Percentiles rank a stretch among this genome's conserved stretches.
phyloP scores from a whole-genome alignment of 1,140 invertebrate species.

The Apis dorsata region DNA sequence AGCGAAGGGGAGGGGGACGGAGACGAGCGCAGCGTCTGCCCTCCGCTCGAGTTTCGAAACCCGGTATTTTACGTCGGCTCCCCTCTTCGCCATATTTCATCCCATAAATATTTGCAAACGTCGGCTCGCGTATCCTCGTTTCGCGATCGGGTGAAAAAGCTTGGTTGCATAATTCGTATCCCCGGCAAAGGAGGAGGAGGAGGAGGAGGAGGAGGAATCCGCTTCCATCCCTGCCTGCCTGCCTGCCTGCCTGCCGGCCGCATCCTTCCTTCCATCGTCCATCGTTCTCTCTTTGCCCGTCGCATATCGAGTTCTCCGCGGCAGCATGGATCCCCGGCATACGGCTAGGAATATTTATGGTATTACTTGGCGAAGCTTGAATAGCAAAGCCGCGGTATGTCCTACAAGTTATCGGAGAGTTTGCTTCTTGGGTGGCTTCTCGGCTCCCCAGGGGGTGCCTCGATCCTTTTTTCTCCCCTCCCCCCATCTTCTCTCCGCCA shows the following conservation, averaged over 20 bases:
- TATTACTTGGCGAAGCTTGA: slow-evolving; percentile 71
- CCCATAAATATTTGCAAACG: slow-evolving; percentile 23
- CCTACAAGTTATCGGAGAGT: slow-evolving; percentile 74
- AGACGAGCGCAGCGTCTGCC: neutral
- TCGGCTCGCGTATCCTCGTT: slow-evolving; percentile 9
- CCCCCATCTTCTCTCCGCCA: slow-evolving; percentile 19
- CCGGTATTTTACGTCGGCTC: slow-evolving; percentile 26
- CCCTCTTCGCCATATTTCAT: slow-evolving; percentile 31
- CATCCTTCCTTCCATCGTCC: slow-evolving; percentile 33
- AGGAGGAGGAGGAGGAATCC: neutral
- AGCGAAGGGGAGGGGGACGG: no score
- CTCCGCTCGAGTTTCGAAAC: neutral
- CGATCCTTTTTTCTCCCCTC: slow-evolving; percentile 43
- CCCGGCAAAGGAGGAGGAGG: no score
- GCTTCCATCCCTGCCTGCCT: slow-evolving; percentile 38
- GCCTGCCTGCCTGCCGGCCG: neutral
- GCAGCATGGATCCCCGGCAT: slow-evolving; percentile 57
- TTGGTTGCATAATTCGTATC: slow-evolving; percentile 37
- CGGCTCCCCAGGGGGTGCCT: slow-evolving; percentile 75
- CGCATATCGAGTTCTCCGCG: slow-evolving; percentile 45
- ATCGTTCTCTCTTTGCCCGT: slow-evolving; percentile 45
- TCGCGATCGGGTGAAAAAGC: slow-evolving; percentile 40
- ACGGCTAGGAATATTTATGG: slow-evolving; percentile 70
- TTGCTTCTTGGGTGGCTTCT: slow-evolving; percentile 78
- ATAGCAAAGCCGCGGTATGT: slow-evolving; percentile 72